phyloP scores from a whole-genome alignment of 2,888 invertebrate species.

The Calliphora vomitoria region DNA sequence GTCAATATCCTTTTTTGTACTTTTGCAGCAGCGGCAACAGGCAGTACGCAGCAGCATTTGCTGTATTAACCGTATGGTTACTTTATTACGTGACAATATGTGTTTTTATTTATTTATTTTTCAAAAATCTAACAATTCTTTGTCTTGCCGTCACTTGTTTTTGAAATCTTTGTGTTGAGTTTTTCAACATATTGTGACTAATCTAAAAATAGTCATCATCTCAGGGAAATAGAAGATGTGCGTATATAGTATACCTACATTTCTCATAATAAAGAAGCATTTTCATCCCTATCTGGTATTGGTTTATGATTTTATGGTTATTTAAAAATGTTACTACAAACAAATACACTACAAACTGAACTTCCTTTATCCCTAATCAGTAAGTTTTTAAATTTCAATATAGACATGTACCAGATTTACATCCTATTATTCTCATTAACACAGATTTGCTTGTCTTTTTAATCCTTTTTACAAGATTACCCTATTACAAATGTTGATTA shows the following conservation, averaged over 20 bases:
- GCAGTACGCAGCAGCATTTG: slow-evolving; percentile 15
- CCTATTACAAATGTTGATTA: neutral
- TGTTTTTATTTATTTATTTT: slow-evolving; percentile 2
- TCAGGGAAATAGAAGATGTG: neutral
- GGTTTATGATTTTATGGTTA: neutral
- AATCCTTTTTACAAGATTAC: neutral
- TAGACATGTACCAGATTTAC: slow-evolving; percentile 26
- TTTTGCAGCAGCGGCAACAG: slow-evolving; percentile 32
- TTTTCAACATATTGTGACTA: neutral
- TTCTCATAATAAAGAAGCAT: too few relatives aligned
- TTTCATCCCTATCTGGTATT: slow-evolving; percentile 23
- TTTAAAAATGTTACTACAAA: too few relatives aligned
- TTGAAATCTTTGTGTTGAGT: neutral
- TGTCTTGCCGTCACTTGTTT: slow-evolving; percentile 9
- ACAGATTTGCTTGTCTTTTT: neutral
- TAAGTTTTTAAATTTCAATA: neutral
- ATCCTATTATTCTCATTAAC: neutral
- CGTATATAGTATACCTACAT: too few relatives aligned
- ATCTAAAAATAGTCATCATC: slow-evolving; percentile 10
- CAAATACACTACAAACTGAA: neutral
- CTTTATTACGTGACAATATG: slow-evolving; percentile 38
- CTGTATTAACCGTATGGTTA: slow-evolving; percentile 38
- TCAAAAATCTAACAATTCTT: neutral
- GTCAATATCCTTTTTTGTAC: slow-evolving; percentile 64
- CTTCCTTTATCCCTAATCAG: neutral